Evolutionary conservation across 2,113 vertebrate species (phyloP).

Genomic region (Redunca redunca): DNA sequence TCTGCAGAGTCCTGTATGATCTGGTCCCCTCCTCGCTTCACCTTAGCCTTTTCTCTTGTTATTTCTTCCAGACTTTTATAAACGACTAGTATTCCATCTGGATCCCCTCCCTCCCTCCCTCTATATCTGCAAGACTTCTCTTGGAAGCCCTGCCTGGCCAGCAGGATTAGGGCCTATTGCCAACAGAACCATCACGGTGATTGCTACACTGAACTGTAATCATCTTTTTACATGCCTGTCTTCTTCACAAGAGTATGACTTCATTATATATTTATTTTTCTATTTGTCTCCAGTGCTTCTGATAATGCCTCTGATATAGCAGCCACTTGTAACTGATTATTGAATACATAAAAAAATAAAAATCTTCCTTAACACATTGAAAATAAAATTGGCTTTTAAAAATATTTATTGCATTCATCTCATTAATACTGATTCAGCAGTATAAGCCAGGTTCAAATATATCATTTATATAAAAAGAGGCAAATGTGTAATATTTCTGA

Average conservation of each 20-base stretch:
- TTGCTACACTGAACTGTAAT: no score
- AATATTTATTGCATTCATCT: constrained; percentile 22
- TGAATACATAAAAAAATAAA: neutral
- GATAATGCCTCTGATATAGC: neutral
- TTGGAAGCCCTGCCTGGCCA: neutral
- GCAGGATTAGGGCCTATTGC: neutral
- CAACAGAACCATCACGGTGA: fast-evolving
- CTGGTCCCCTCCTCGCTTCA: neutral
- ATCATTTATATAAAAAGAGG: constrained; percentile 12
- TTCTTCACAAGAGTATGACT: neutral
- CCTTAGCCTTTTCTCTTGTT: neutral
- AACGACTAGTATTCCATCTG: neutral
- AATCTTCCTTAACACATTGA: neutral
- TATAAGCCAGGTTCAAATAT: neutral
- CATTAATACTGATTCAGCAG: constrained; percentile 21
- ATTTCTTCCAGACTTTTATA: neutral
- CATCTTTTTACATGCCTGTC: neutral
- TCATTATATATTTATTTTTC: neutral
- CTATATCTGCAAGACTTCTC: neutral
- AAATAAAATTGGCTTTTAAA: constrained; percentile 18
- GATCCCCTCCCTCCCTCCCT: neutral
- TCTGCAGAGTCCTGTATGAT: neutral
- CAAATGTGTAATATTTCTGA: neutral
- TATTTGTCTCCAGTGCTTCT: neutral
- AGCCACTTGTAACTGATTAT: neutral